A percentile compares a stretch with the other conserved stretches of the same genome.
phyloP scores from a whole-genome alignment of 2,888 invertebrate species.

The Drosophila longiperda region DNA sequence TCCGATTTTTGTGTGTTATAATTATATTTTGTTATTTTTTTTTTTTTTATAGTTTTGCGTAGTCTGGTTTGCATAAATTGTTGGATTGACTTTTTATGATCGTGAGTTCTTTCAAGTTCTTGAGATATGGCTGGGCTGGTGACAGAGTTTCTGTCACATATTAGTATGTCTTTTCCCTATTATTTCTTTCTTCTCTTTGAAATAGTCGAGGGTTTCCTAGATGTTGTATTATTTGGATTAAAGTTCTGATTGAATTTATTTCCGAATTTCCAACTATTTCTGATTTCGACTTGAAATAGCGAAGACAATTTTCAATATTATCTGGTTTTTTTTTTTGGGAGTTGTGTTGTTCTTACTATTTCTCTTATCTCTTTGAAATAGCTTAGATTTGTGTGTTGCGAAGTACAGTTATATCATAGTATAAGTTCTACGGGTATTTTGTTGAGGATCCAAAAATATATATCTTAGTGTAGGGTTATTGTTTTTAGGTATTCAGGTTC shows the following conservation, averaged over 20 bases:
- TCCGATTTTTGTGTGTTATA: not conserved
- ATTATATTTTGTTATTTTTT: not conserved
- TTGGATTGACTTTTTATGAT: not conserved
- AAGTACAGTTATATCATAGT: not conserved
- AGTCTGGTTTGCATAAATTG: not conserved
- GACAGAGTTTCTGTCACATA: not conserved
- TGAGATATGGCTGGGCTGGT: not conserved
- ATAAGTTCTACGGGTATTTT: not conserved
- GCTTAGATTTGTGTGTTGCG: not conserved
- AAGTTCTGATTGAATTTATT: not conserved
- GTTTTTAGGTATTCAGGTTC: not conserved
- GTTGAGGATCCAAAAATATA: not conserved
- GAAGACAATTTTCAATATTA: not conserved
- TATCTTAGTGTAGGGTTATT: not conserved
- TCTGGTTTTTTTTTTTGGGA: not conserved
- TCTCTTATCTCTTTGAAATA: slow-evolving; percentile 2
- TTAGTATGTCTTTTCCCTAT: not conserved
- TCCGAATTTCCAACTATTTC: not conserved
- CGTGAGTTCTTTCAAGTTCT: slow-evolving; percentile 1
- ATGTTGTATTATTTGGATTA: not conserved
- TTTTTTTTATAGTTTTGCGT: not conserved
- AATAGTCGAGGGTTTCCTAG: not conserved
- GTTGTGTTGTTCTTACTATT: slow-evolving; percentile 6
- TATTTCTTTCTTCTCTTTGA: not conserved
- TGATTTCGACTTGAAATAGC: not conserved